Evolutionary conservation across 2,797 vertebrate species (phyloP).

Genomic region (Mionectes olivaceus): DNA sequence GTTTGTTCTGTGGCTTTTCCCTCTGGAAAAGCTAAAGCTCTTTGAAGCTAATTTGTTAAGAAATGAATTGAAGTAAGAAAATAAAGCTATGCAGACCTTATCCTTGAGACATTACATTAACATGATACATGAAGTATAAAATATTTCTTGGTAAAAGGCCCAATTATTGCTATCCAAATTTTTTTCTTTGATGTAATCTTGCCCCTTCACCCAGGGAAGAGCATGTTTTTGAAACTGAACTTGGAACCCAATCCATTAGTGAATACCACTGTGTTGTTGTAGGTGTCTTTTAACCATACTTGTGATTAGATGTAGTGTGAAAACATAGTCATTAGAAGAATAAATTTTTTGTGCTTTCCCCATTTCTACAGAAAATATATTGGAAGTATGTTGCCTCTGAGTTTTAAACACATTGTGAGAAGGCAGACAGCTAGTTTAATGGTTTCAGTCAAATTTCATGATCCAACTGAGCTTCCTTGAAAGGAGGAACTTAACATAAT

Average conservation of each 20-base stretch:
- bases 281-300: not conserved
- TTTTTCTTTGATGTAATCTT: not conserved
- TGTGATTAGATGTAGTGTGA: not conserved
- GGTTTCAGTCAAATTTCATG: conserved; percentile 25
- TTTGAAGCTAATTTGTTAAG: not conserved
- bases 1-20: not conserved
- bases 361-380: not conserved
- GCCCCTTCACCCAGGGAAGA: not conserved
- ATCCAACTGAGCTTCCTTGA: not conserved
- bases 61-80: not conserved
- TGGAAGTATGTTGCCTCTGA: not conserved
- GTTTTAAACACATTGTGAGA: not conserved
- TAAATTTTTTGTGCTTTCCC: not conserved
- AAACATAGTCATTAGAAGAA: not conserved
- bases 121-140: not conserved
- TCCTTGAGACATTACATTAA: not conserved
- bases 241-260: not conserved
- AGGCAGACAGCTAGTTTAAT: not conserved
- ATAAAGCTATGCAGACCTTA: not conserved
- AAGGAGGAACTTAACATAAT: not conserved
- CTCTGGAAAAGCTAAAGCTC: not conserved
- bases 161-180: not conserved
- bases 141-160: not conserved
- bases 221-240: not conserved
- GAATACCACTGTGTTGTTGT: not conserved